Evolutionary conservation across 1,140 invertebrate genomes (phyloP).

Genomic region (Whitmania pigra): DNA sequence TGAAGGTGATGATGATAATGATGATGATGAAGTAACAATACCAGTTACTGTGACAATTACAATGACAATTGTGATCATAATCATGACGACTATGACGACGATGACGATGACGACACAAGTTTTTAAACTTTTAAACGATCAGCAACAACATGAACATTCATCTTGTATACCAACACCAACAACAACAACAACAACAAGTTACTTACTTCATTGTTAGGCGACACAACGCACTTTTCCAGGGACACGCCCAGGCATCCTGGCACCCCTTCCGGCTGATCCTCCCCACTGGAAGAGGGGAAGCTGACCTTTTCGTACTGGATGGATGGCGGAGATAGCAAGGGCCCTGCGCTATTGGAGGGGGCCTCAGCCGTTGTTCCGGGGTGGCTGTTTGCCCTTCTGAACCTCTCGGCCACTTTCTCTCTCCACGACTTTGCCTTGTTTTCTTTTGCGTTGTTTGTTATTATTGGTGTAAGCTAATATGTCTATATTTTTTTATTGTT

Average conservation of each 20-base stretch:
- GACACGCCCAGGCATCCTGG: constrained; percentile 63
- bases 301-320: neutral
- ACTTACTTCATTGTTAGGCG: constrained; percentile 41
- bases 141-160: too few relatives aligned
- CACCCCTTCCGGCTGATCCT: constrained; percentile 1
- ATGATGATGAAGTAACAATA: too few relatives aligned
- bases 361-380: neutral
- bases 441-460: neutral
- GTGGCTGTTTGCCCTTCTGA: constrained; percentile 43
- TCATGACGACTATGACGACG: too few relatives aligned
- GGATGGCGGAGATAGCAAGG: neutral
- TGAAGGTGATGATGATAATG: too few relatives aligned
- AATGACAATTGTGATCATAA: too few relatives aligned
- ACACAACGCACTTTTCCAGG: constrained; percentile 64
- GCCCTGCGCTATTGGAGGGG: neutral
- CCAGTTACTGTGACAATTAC: too few relatives aligned
- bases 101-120: too few relatives aligned
- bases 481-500: too few relatives aligned
- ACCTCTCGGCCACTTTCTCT: constrained; percentile 64
- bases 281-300: neutral
- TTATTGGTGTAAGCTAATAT: too few relatives aligned
- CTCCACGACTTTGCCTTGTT: constrained; percentile 70
- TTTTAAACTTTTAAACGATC: too few relatives aligned
- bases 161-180: too few relatives aligned
- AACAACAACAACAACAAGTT: neutral